Base-by-base conservation (phyloP, 2,888 invertebrate species). In the Smittia aterrima region DNA sequence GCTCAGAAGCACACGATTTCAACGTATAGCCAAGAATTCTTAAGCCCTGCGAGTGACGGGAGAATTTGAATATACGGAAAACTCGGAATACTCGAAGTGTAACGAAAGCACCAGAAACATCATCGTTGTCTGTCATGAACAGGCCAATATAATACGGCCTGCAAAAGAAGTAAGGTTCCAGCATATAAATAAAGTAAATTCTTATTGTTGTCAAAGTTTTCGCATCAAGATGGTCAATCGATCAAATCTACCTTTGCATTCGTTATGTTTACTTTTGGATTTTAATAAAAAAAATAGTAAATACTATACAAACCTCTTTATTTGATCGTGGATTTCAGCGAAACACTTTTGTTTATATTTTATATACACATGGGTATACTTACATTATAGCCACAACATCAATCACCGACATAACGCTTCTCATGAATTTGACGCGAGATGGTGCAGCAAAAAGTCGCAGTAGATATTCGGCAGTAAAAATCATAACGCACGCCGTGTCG, bases 31-130 rank as follows among this genome's bases (percentile, higher is more conserved):
- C 99, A 78, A 99, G 89, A 83, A 99, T 99, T 77, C 99, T 88
- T 75, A 99, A 87, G 74, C 99, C 99, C 85, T 98, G 98, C 77
- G 98, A 99, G 86, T 99, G 99, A 78, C 99, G 90, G 77, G 98
- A 98, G 86, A 99, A 99, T 87, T 99, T 99, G 88, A 99, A 99
- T 84, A 99, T 99, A 83, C 99, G 92, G 88, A 99, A 99, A 79
- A 99, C 99, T 79, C 99, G 90, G 86, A 99, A 99, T 82, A 99
- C 99, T 81, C 99, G 87, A 79, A 99, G 87, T 77, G 98, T 99
- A 78, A 99, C 98, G 85, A 99, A 99, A 75, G 99, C 98, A 76
- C 98, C 98, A 77, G 97, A 97, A 76, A 99, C 96, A 84, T 98
- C 96, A 83, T 98, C 97, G 85, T 98, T 98, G 85, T 98, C 96